These are phyloP conservation scores for Alca torda DNA, from an alignment of 2,797 vertebrate genomes.

Conservation along the genomic window DNA sequence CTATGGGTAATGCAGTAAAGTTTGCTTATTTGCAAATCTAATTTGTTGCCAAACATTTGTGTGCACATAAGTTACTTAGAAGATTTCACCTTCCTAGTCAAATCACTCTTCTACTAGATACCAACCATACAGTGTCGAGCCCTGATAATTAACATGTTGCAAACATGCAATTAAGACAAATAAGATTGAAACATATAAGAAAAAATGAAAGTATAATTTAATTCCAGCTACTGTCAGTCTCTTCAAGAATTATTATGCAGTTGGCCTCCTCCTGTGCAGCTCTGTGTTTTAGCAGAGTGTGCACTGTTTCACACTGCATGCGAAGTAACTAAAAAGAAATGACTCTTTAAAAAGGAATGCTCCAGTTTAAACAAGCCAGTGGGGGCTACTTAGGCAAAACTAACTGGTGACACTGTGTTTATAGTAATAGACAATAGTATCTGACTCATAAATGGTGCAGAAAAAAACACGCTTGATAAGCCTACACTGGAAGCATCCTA, in stretches of 20 bases:
- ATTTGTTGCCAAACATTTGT: slow-evolving; percentile 34
- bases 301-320: slow-evolving; percentile 34
- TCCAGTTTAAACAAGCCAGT: slow-evolving; percentile 43
- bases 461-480: not conserved
- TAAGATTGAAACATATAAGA: slow-evolving; percentile 22
- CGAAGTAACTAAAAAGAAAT: slow-evolving; percentile 48
- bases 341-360: slow-evolving; percentile 43
- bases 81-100: slow-evolving; percentile 1
- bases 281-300: slow-evolving; percentile 30
- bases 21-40: slow-evolving; percentile 42
- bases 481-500: not conserved
- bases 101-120: slow-evolving; percentile 11
- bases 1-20: not conserved
- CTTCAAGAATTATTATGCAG: slow-evolving; percentile 36
- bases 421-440: not conserved
- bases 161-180: slow-evolving; percentile 60
- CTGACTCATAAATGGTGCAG: not conserved
- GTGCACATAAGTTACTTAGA: not conserved
- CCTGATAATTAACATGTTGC: slow-evolving; percentile 61
- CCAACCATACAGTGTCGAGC: slow-evolving; percentile 18
- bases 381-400: slow-evolving; percentile 36
- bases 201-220: slow-evolving; percentile 55
- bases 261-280: slow-evolving; percentile 38
- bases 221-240: slow-evolving; percentile 33
- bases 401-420: slow-evolving; percentile 2